Evolutionary conservation across 2,113 vertebrate species (phyloP).

Genomic region (Megatriorchis doriae): DNA sequence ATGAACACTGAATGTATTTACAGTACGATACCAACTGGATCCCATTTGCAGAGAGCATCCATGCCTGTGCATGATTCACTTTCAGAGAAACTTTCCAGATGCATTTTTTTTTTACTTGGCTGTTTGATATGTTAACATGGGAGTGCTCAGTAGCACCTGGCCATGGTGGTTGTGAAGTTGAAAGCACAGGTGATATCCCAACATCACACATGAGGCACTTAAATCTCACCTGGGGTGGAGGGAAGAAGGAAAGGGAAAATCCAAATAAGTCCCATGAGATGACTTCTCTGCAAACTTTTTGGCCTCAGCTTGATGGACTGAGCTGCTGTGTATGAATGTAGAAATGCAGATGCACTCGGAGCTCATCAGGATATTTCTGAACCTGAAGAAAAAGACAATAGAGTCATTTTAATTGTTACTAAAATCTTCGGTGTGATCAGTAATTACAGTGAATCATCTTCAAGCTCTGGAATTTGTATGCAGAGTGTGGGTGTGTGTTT

Average conservation of each 20-base stretch:
- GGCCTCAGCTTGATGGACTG: not conserved
- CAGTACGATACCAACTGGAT: not conserved
- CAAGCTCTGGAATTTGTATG: not conserved
- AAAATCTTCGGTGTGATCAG: not conserved
- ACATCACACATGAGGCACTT: rapidly evolving
- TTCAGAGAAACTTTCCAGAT: not conserved
- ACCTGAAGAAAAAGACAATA: not conserved
- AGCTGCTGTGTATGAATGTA: not conserved
- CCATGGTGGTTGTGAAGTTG: not conserved
- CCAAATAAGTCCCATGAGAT: not conserved
- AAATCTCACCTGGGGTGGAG: not conserved
- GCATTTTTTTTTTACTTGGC: not conserved
- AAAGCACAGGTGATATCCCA: not conserved
- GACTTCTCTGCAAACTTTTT: not conserved
- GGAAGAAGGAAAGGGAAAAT: not conserved
- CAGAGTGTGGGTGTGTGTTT: not conserved
- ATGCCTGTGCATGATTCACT: not conserved
- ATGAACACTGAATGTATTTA: not conserved
- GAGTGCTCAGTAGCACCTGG: not conserved
- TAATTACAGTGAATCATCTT: not conserved
- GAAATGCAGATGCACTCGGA: not conserved
- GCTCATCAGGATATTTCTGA: not conserved
- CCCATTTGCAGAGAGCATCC: not conserved
- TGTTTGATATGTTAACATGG: not conserved
- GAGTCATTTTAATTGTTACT: not conserved